Evolutionary conservation across 2,888 invertebrate genomes (phyloP), one percentile per base, ranked within the genome.

Genomic region (Halictus quadricinctus): DNA sequence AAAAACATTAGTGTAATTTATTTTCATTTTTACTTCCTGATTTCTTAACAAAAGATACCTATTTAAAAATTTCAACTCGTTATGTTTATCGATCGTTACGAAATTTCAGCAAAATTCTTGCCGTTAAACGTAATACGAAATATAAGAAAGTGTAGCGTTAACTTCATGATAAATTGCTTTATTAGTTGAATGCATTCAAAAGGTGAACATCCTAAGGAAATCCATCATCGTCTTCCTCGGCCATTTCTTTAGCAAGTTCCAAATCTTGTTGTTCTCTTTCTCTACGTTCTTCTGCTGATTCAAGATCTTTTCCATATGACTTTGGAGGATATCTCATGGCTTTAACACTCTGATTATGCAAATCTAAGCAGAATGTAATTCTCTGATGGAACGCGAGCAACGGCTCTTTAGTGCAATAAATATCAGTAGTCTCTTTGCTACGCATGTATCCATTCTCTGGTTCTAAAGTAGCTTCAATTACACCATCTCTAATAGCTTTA

Each of bases 241-340:
- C 99, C 97, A 99, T 99, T 95, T 99, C 99, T 95, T 99, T 99
- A n/a, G 99, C 99, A 91, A 99, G 96, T 95, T 99, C 99, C 92
- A 99, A 95, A 95, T 99, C 99, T 95, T 99, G 99, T 93, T 99
- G 99, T 94, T 99, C 99, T 78, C 99, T 96, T 95, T 99, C 99
- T 83, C 99, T 96, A 76, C 99, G 96, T 93, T 99, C 99, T 95
- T 99, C 99, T 25, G 99, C 99, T 91, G 98, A 99, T 95, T 99
- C 99, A 84, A 99, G 95, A 94, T 99, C 99, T 93, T 99, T 99
- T 36, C 99, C 99, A 95, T 99, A 99, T 0, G 99, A 98, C 94
- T 99, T 99, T 0, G 99, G 99, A 36, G 99, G 99, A 95, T 99
- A 99, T 89, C 99, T 96, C 99, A 99, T 99, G 0, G 99, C 99